Base-by-base conservation (phyloP, 37 sponge, comb jelly and placozoan species). In the Petrosia ficiformis region DNA sequence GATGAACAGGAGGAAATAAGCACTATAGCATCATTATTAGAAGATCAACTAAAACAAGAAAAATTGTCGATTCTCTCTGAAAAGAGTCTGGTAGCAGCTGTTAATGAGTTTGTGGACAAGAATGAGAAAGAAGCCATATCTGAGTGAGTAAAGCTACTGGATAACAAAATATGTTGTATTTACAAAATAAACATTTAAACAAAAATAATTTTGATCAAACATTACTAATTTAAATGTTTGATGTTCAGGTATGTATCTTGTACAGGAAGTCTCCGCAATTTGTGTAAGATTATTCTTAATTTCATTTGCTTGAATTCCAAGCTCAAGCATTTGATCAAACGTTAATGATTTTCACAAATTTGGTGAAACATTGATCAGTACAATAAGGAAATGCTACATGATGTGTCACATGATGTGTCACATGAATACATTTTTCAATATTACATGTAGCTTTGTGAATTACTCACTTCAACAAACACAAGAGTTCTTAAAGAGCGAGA, bases 61-160 rank as follows among this genome's bases (percentile, higher is more conserved):
- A 80, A 84, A 57, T 64, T 93, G 41, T 43, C 71, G 4, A 33
- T 96, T 30, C 77, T 96, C 14, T 90, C 91, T 10, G 88, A 86
- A 34, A 82, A 82, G 44, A 82, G 65, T 77, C 70, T 96, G 48
- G 68, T 67, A 1, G 91, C 82, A 30, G 90, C 97, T 0, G 75
- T 90, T 39, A 56, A 42, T 40, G 80, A 85, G 60, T 93, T 71
- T 77, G 97, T 96, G 43, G 88, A 90, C 29, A 93, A 96, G 83
- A 69, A 78, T 44, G 97, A 93, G 59, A 92, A 66, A 35, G 91
- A 96, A 1, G 79, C 88, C 34, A 67, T 96, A 28, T 36, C 43
- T n/a, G 90, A 86, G 88, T 94, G 19, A 77, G 90, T 77, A 26
- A 36, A 10, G 34, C 14, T 48, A 24, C 0, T 26, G 41, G 48